phyloP scores from a whole-genome alignment of 1,140 invertebrate species.

The Tetranychus cinnabarinus region DNA sequence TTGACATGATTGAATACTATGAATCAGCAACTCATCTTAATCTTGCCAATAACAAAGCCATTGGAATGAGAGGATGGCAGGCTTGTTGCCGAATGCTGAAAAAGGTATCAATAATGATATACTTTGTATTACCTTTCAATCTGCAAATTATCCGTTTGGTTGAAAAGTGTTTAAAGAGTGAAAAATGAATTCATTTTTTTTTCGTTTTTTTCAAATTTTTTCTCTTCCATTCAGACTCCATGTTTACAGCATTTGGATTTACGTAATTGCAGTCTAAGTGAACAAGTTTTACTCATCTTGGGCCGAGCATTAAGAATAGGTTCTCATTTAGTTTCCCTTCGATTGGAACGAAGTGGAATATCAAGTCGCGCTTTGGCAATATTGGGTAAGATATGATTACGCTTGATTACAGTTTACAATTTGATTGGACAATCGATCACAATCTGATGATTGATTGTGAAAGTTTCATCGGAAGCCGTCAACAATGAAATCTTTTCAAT shows the following conservation, averaged over 20 bases:
- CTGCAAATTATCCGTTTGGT: no score
- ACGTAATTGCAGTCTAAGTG: constrained; percentile 35
- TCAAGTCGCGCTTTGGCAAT: constrained; percentile 36
- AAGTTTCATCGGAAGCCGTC: no score
- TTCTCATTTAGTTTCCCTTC: constrained; percentile 39
- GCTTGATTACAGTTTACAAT: no score
- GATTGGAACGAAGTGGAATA: constrained; percentile 44
- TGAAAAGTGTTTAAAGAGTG: no score
- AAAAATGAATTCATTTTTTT: no score
- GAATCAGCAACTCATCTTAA: constrained; percentile 50
- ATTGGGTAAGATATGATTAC: constrained; percentile 28
- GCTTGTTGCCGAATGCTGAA: constrained; percentile 51
- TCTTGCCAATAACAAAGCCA: constrained; percentile 44
- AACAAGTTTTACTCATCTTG: constrained; percentile 39
- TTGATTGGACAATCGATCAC: no score
- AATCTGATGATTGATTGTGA: no score
- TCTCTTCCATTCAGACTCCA: constrained; percentile 29
- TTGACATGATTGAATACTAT: constrained; percentile 80
- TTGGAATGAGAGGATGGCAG: constrained; percentile 51
- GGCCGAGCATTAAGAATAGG: constrained; percentile 38
- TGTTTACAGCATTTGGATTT: constrained; percentile 43
- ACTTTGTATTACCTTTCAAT: no score
- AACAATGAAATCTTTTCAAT: no score
- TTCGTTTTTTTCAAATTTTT: no score
- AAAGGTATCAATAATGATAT: constrained; percentile 28